phyloP scores from a whole-genome alignment of 1,140 invertebrate genomes.

The Euwallacea similis region DNA sequence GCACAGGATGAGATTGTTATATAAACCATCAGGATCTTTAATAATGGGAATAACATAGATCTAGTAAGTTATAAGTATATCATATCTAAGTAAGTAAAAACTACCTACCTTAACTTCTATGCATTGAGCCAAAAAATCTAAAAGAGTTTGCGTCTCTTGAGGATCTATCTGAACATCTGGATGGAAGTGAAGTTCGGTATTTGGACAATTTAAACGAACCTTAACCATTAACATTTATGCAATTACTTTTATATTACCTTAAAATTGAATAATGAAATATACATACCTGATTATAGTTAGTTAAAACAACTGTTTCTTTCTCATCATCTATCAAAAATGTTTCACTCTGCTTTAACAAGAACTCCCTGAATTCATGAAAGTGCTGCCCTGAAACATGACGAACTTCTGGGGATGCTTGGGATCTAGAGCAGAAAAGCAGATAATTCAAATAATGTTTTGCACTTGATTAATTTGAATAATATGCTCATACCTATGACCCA shows the following conservation, averaged over 20 bases:
- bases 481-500: slow-evolving; percentile 69
- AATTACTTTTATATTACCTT: slow-evolving; percentile 41
- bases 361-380: slow-evolving; percentile 91
- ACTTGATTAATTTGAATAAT: too few relatives aligned
- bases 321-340: slow-evolving; percentile 89
- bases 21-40: not conserved
- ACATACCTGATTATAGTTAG: slow-evolving; percentile 56
- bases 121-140: slow-evolving; percentile 77
- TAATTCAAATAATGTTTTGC: too few relatives aligned
- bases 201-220: slow-evolving; percentile 47
- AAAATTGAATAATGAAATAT: too few relatives aligned
- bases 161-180: slow-evolving; percentile 81
- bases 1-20: too few relatives aligned
- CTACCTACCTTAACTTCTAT: slow-evolving; percentile 66
- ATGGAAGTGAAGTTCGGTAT: slow-evolving; percentile 56
- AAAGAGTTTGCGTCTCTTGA: slow-evolving; percentile 71
- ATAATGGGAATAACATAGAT: too few relatives aligned
- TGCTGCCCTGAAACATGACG: slow-evolving; percentile 93
- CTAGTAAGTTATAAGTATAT: not conserved
- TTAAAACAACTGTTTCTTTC: slow-evolving; percentile 70
- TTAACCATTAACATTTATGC: slow-evolving; percentile 1
- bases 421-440: slow-evolving; percentile 55
- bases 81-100: not conserved
- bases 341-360: slow-evolving; percentile 81
- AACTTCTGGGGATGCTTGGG: slow-evolving; percentile 92